A percentile compares a stretch with the other conserved stretches of the same genome.
phyloP scores from a whole-genome alignment of 2,888 invertebrate genomes.

The Platypus cylindrus region DNA sequence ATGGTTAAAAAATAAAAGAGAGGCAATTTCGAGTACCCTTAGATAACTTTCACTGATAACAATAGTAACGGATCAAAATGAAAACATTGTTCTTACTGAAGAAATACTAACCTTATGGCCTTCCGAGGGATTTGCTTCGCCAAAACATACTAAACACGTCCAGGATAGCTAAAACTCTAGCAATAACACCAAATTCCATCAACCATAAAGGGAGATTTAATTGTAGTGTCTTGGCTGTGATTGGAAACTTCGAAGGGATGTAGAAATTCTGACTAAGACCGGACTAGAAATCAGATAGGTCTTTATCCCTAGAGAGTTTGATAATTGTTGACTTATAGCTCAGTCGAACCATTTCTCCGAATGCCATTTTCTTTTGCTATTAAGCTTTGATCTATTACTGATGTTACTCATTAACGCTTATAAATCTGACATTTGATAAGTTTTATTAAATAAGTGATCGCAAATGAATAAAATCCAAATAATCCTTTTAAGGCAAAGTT shows the following conservation, averaged over 20 bases:
- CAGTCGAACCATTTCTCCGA: slow-evolving; percentile 7
- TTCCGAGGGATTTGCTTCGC: slow-evolving; percentile 13
- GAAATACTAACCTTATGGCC: slow-evolving; percentile 17
- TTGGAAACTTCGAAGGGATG: slow-evolving; percentile 23
- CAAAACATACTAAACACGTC: slow-evolving; percentile 16
- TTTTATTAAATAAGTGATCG: slow-evolving; percentile 2
- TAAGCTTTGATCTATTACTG: slow-evolving; percentile 16
- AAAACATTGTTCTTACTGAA: slow-evolving; percentile 14
- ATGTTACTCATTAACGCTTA: slow-evolving; percentile 17
- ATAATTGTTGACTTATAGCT: slow-evolving; percentile 18
- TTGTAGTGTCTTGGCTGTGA: slow-evolving; percentile 32
- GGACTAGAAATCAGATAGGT: slow-evolving; percentile 15
- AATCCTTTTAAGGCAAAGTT: too few relatives aligned
- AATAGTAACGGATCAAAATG: slow-evolving; percentile 12
- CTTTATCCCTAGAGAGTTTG: slow-evolving; percentile 14
- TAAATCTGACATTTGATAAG: slow-evolving; percentile 15
- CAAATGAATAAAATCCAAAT: too few relatives aligned
- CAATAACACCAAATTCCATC: slow-evolving; percentile 31
- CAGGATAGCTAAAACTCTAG: slow-evolving; percentile 16
- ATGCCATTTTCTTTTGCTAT: slow-evolving; percentile 9
- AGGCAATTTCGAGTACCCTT: too few relatives aligned
- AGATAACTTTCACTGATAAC: slow-evolving; percentile 11
- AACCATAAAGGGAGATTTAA: slow-evolving; percentile 34
- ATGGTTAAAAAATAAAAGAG: too few relatives aligned
- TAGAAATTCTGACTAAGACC: slow-evolving; percentile 16